Base-by-base conservation (phyloP, 2,888 invertebrate genomes). In the Trypoxylon attenuatum region DNA sequence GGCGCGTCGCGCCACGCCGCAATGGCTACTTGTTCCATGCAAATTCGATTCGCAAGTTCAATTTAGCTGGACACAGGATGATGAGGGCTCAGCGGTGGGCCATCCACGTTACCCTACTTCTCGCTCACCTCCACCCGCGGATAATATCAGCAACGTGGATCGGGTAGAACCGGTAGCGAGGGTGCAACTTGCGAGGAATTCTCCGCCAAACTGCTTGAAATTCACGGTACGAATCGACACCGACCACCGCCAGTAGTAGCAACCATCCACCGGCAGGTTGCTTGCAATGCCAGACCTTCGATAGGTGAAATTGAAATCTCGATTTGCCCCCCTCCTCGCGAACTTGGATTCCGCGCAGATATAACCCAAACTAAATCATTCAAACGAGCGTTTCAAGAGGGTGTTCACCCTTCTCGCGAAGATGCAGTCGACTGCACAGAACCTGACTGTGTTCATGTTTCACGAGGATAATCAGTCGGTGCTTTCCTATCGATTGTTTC, bases 1-100 rank as follows among this genome's bases (percentile, higher is more conserved):
- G 6, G 41, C 21, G 29, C n/a, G 22, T 15, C n/a, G 39, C 33
- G n/a, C n/a, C n/a, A n/a, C n/a, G n/a, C n/a, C n/a, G n/a, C n/a
- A n/a, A n/a, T n/a, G 46, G 55, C 55, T 69, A 76, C 80, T 80
- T 78, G 82, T 82, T 81, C 72, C 76, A 81, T 82, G 82, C 79
- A 84, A 85, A 86, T 85, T 75, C 76, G 76, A 83, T 84, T 84
- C 77, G 71, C 69, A 79, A 84, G 79, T 84, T 84, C 77, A 73
- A 81, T 73, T 69, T 63, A 71, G 60, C 52, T 52, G 52, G 53
- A 52, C 42, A 21, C 42, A 3, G 52, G 29, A 51, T 55, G 58
- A 64, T 47, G 59, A 51, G 27, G 58, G 55, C n/a, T 15, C 27
- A 33, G 49, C n/a, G 13, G 15, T 16, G 41, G 43, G 23, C 38